phyloP scores from a whole-genome alignment of 2,113 vertebrate genomes.

The Orthochromis indermauri region DNA sequence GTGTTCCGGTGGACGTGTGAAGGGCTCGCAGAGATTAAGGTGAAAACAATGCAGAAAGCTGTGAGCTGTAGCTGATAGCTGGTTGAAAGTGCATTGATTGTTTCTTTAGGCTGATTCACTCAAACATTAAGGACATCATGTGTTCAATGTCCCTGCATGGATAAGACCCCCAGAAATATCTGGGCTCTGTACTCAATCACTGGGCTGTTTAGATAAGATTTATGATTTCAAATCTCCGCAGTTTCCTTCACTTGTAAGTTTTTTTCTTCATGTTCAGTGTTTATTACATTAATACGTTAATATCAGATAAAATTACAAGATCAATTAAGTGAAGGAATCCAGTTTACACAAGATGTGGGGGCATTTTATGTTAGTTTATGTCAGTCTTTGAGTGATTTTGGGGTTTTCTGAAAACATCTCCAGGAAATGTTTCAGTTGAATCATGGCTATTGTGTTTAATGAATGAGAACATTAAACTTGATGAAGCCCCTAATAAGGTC shows the following conservation, averaged over 20 bases:
- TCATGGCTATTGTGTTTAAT: neutral
- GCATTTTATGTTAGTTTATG: neutral
- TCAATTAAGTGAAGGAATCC: neutral
- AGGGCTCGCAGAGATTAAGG: neutral
- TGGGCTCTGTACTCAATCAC: neutral
- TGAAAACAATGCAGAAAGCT: neutral
- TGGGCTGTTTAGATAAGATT: neutral
- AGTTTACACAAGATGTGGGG: neutral
- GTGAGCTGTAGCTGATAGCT: neutral
- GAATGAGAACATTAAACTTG: neutral
- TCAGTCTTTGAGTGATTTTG: neutral
- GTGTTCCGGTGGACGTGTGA: neutral
- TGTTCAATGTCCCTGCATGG: neutral
- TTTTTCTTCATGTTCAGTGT: neutral
- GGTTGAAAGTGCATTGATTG: neutral
- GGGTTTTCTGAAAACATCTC: neutral
- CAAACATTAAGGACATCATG: neutral
- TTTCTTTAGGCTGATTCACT: neutral
- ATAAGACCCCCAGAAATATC: rapidly evolving
- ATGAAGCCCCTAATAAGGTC: neutral
- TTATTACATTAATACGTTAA: neutral
- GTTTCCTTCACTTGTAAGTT: neutral
- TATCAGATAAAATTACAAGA: neutral
- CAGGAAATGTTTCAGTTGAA: neutral
- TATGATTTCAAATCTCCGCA: neutral